Conservation (phyloP, 1,140 invertebrate species). For the Sinella curviseta region DNA sequence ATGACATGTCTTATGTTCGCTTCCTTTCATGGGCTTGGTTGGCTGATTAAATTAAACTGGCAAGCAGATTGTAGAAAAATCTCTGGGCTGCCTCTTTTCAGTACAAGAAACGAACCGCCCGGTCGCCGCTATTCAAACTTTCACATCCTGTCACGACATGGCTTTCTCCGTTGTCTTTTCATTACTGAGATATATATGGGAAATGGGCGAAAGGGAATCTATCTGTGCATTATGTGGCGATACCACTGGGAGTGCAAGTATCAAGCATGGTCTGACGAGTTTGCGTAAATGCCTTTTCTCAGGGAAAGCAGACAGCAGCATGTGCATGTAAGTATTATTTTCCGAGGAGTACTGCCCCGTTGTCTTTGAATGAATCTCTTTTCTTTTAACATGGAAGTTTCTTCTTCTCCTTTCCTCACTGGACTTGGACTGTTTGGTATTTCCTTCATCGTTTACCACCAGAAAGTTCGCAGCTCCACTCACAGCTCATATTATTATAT, state of each 20-base stretch:
- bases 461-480: neutral
- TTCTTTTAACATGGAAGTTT: neutral
- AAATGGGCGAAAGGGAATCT: no score
- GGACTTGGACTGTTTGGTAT: neutral
- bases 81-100: no score
- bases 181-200: no score
- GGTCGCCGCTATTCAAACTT: no score
- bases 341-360: neutral
- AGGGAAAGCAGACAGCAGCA: neutral
- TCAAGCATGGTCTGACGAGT: neutral
- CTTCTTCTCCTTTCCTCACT: neutral
- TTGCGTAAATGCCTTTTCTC: conserved; percentile 1
- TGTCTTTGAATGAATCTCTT: conserved; percentile 14
- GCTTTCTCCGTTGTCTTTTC: no score
- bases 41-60: no score
- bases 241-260: neutral
- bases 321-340: neutral
- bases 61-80: no score
- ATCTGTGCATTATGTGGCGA: neutral
- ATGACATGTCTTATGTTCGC: no score
- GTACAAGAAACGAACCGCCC: no score
- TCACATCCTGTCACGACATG: no score
- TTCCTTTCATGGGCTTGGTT: no score
- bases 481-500: conserved; percentile 9
- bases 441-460: neutral